These are phyloP conservation scores for Catagonus wagneri DNA, from an alignment of 2,113 vertebrate genomes.

Conservation along the genomic window DNA sequence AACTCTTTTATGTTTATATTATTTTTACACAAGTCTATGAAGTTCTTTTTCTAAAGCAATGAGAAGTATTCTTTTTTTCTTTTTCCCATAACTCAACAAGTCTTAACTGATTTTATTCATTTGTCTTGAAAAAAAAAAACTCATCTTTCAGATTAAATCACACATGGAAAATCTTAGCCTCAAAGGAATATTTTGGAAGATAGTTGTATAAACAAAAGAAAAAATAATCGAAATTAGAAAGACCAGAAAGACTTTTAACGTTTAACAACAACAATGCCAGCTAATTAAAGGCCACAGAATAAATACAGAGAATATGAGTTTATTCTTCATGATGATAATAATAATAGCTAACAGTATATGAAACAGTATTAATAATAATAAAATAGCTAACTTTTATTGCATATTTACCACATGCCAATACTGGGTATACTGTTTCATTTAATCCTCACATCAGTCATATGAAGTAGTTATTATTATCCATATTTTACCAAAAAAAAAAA, in stretches of 20 bases:
- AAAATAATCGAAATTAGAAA: slow-evolving; percentile 59
- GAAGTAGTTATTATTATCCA: not conserved
- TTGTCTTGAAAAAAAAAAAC: slow-evolving; percentile 60
- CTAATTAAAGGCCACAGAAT: slow-evolving; percentile 48
- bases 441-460: not conserved
- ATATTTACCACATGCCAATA: not conserved
- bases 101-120: slow-evolving; percentile 62
- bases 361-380: slow-evolving; percentile 34
- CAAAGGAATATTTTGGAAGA: slow-evolving; percentile 73
- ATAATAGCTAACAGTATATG: not conserved
- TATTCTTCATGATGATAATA: slow-evolving; percentile 8
- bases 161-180: slow-evolving; percentile 76
- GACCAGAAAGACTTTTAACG: slow-evolving; percentile 59
- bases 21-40: slow-evolving; percentile 41
- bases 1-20: slow-evolving; percentile 39
- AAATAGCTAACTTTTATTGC: slow-evolving; percentile 33
- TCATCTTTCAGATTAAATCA: slow-evolving; percentile 61
- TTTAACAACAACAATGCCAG: slow-evolving; percentile 66
- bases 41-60: slow-evolving; percentile 50
- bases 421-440: not conserved
- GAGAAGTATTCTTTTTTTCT: slow-evolving; percentile 26
- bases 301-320: slow-evolving; percentile 48
- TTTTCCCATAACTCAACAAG: slow-evolving; percentile 53
- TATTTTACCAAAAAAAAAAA: slow-evolving; percentile 12
- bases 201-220: slow-evolving; percentile 69